These are phyloP conservation scores for Diplazon laetatorius DNA, from an alignment of 2,888 invertebrate species.

Conservation along the genomic window DNA sequence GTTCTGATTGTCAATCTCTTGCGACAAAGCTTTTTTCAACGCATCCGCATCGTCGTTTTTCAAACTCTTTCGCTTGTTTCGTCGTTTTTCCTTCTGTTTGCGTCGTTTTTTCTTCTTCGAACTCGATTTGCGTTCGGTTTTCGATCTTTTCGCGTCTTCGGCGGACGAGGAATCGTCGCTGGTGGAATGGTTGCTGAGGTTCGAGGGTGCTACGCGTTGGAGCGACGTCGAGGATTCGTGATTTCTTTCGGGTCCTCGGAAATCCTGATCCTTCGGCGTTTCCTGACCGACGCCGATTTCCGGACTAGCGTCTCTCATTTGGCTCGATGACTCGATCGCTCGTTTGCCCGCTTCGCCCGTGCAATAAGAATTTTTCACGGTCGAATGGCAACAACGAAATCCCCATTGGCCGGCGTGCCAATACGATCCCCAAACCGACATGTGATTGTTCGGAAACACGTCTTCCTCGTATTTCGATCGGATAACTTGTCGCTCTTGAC, in stretches of 20 bases:
- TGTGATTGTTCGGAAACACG: slow-evolving; percentile 95
- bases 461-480: slow-evolving; percentile 97
- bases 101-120: slow-evolving; percentile 84
- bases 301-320: slow-evolving; percentile 26
- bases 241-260: slow-evolving; percentile 67
- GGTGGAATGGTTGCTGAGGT: slow-evolving; percentile 74
- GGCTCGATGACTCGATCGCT: slow-evolving; percentile 59
- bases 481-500: slow-evolving; percentile 93
- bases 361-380: slow-evolving; percentile 95
- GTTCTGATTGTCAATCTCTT: slow-evolving; percentile 86
- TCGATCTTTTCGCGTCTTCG: slow-evolving; percentile 83
- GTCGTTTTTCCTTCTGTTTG: slow-evolving; percentile 82
- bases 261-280: too few relatives aligned
- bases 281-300: not conserved
- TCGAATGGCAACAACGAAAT: slow-evolving; percentile 97
- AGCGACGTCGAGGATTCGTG: slow-evolving; percentile 42
- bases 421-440: slow-evolving; percentile 97
- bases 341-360: slow-evolving; percentile 89
- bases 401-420: slow-evolving; percentile 98
- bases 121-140: slow-evolving; percentile 81
- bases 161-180: slow-evolving; percentile 82
- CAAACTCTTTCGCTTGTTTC: slow-evolving; percentile 78
- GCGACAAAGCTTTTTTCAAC: slow-evolving; percentile 86
- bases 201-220: slow-evolving; percentile 66
- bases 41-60: slow-evolving; percentile 83